These are phyloP conservation scores for Trachelus troglodyta DNA, from an alignment of 2,888 invertebrate genomes.

Conservation along the genomic window DNA sequence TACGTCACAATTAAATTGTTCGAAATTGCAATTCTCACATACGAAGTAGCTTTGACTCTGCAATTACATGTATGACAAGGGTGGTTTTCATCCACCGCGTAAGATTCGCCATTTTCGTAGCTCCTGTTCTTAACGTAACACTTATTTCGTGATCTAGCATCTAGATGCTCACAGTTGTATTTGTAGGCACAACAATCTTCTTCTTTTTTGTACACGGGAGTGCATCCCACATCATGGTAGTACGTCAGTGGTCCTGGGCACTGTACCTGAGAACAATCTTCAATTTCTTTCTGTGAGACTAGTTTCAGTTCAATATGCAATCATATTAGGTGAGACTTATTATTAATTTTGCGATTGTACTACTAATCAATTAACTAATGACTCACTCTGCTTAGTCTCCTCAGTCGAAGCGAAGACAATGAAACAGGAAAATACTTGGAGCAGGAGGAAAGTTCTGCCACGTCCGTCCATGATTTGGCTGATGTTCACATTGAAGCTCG, in stretches of 20 bases:
- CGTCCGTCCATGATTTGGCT: background rate
- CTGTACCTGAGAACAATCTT: conserved; percentile 34
- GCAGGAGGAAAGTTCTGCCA: background rate
- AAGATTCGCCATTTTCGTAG: conserved; percentile 42
- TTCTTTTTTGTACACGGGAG: conserved; percentile 39
- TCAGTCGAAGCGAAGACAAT: background rate
- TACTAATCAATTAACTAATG: background rate
- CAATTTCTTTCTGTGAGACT: background rate
- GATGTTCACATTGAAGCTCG: background rate
- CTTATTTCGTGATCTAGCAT: conserved; percentile 35
- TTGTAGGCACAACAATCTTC: conserved; percentile 44
- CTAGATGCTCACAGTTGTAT: conserved; percentile 49
- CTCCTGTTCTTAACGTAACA: conserved; percentile 45
- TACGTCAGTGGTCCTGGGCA: conserved; percentile 48
- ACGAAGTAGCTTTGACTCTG: too few species aligned
- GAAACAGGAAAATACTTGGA: background rate
- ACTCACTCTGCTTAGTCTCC: background rate
- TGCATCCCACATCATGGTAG: conserved; percentile 46
- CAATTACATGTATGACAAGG: too few species aligned
- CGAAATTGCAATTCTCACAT: too few species aligned
- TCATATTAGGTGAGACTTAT: background rate
- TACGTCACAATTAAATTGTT: too few species aligned
- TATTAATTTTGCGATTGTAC: background rate
- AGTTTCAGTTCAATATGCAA: too few species aligned
- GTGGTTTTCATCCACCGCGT: too few species aligned